Evolutionary conservation across 1,140 invertebrate genomes (phyloP), one percentile per base, ranked within the genome.

Genomic region (Habropoda laboriosa): DNA sequence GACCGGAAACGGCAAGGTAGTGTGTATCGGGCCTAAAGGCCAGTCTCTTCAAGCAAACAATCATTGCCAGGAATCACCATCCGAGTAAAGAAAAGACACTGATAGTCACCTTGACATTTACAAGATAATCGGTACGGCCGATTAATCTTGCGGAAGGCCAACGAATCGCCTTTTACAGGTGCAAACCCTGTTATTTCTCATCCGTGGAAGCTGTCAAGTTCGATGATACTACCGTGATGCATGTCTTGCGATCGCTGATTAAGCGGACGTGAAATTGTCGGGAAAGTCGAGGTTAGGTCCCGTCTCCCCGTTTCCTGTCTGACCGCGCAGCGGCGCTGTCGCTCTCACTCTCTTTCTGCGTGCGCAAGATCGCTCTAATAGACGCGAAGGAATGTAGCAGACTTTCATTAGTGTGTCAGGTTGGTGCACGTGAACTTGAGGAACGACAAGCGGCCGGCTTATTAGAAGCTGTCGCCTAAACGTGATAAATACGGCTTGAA

Each of bases 211-310:
- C 16, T 21, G 0, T 38, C 5, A 7, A 21, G 4, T 40, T 38
- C 21, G n/a, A 61, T 30, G 16, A 12, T 7, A 30, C 40, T 57
- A 16, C 53, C 40, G 7, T 16, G 58, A 38, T 3, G 3, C n/a
- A n/a, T 3, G 38, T 30, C 60, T 30, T 1, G 38, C 5, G 53
- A 38, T 61, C 16, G 57, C 3, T 7, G 55, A 61, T 61, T 61
- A 53, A 61, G 27, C 55, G 32, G 30, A 58, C 58, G 58, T 60
- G 71, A 74, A 74, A 74, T 74, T 45, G 42, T 35, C 47, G 71
- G 40, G 71, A 74, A 74, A 74, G 71, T 51, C 3, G 35, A 24
- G 2, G 35, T 40, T 68, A 40, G 35, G 13, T 40, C 32, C 7
- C 21, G 30, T 10, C 32, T 10, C n/a, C 6, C 32, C 49, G 21